Conservation (phyloP, 2,797 vertebrate species). For the Falco columbarius region DNA sequence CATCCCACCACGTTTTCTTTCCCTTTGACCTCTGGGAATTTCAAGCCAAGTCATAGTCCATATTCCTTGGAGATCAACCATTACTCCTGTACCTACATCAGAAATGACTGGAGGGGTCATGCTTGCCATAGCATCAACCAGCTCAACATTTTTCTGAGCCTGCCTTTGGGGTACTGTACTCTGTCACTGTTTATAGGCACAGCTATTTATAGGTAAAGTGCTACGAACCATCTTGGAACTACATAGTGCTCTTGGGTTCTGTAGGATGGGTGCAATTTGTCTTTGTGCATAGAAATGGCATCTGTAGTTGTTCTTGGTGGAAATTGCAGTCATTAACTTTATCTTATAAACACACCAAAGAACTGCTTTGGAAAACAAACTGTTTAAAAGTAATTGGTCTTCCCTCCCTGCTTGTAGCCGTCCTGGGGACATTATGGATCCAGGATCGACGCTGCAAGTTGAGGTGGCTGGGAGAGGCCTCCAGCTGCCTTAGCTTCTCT, state of each 20-base stretch:
- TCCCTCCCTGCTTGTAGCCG: background rate
- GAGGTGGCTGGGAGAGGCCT: background rate
- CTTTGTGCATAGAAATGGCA: background rate
- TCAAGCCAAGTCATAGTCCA: background rate
- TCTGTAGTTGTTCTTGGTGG: background rate
- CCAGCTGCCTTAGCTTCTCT: background rate
- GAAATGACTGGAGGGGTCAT: background rate
- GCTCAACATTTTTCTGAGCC: background rate
- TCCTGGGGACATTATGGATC: background rate
- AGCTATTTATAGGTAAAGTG: background rate
- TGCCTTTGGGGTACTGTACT: background rate
- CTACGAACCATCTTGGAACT: background rate
- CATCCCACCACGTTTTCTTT: background rate
- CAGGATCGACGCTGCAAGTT: accelerated
- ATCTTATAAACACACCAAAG: background rate
- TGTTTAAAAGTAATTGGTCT: background rate
- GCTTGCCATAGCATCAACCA: accelerated
- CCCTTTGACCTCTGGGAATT: background rate
- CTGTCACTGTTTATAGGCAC: background rate
- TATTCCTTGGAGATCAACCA: background rate
- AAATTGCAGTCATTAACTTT: background rate
- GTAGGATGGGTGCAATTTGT: background rate
- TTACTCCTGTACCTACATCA: background rate
- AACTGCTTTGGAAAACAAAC: background rate
- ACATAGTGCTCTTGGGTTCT: background rate